A percentile compares a stretch with the other conserved stretches of the same genome.
Evolutionary conservation across 2,797 vertebrate species (phyloP).

Genomic region (Oceanodroma leucorhoa): DNA sequence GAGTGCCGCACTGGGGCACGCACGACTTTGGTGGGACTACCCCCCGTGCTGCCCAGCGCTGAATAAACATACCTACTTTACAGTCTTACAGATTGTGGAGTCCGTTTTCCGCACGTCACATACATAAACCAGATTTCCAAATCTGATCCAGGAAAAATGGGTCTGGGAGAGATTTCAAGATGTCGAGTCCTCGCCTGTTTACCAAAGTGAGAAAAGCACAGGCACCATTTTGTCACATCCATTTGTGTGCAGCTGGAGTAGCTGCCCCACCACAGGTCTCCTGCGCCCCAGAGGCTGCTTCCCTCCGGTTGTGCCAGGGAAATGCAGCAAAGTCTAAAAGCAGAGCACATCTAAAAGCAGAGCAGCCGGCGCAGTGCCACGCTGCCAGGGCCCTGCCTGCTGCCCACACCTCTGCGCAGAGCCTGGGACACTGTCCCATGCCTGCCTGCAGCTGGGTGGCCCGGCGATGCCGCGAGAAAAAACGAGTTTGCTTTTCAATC

Average conservation of each 20-base stretch:
- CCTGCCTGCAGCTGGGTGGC: background rate
- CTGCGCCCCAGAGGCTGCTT: background rate
- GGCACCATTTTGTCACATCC: background rate
- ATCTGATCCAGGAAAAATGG: background rate
- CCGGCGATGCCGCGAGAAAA: rapidly evolving
- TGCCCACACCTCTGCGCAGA: background rate
- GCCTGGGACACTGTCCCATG: rapidly evolving
- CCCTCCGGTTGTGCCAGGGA: background rate
- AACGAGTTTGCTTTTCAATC: background rate
- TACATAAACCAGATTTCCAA: background rate
- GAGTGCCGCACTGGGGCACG: too few species aligned
- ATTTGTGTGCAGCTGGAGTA: background rate
- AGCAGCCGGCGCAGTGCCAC: rapidly evolving
- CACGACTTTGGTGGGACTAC: too few species aligned
- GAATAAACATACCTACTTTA: too few species aligned
- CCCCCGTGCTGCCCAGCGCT: too few species aligned
- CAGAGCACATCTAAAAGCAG: background rate
- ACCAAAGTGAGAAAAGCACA: background rate
- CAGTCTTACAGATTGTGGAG: too few species aligned
- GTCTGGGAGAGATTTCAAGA: background rate
- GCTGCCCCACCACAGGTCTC: background rate
- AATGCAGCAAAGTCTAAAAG: background rate
- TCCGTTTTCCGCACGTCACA: too few species aligned
- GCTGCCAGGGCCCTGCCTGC: background rate
- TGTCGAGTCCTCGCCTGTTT: background rate